Evolutionary conservation across 2,888 invertebrate genomes (phyloP), one percentile per base, ranked within the genome.

Genomic region (Bombylius discolor): DNA sequence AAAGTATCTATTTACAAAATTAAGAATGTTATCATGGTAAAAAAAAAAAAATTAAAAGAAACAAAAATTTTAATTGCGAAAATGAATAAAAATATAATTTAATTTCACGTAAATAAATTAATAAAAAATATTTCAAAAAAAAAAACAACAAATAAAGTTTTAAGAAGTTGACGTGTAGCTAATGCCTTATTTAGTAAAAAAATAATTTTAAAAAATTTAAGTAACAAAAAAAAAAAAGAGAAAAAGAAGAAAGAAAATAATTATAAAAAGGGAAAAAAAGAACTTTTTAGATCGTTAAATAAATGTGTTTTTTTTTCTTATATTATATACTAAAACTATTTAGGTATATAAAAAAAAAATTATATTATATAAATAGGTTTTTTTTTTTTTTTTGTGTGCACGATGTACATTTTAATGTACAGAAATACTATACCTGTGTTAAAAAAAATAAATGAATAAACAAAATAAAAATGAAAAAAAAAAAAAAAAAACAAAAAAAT

Each of bases 121-220:
- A 61, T 23, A 23, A 23, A 23, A 23, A n/a, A n/a, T n/a, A n/a
- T n/a, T n/a, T n/a, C 58, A 59, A 59, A 58, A 58, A 58, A 57
- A 58, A 53, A 59, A 59, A 56, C 54, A 56, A 56, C 53, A 58
- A 59, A 55, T 55, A 53, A 44, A 59, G 56, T 56, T 56, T 50
- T 57, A 61, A 53, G 56, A 56, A 61, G 65, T 64, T 66, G 51
- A 68, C 68, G 72, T 72, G 72, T 70, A 70, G 68, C 71, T 72
- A 72, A 70, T 72, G 72, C 72, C 72, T 72, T 72, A 70, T 68
- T 54, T 58, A 56, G 54, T 55, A 55, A 60, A 54, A 59, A 60
- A 54, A 49, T 54, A 46, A 49, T 50, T 54, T 50, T 36, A 54
- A 46, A 23, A 23, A 23, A 23, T 23, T 23, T 23, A 23, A 23